A percentile compares a stretch with the other conserved stretches of the same genome.
phyloP scores from a whole-genome alignment of 2,113 vertebrate species.

The Aleadryas rufinucha region DNA sequence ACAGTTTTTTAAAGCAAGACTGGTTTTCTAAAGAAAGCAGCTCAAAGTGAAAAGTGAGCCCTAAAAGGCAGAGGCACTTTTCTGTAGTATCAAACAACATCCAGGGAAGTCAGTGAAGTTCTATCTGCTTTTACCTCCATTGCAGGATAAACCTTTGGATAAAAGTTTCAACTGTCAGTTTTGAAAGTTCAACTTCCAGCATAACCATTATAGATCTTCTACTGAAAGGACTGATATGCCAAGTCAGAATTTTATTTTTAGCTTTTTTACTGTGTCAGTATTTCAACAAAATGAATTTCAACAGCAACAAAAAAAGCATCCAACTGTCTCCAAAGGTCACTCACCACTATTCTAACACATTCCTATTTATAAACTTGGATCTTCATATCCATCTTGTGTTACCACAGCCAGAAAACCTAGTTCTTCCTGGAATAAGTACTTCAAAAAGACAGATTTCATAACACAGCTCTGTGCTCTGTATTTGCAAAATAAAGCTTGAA shows the following conservation, averaged over 20 bases:
- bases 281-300: conserved; percentile 23
- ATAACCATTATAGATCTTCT: not conserved
- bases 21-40: not conserved
- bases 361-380: conserved; percentile 55
- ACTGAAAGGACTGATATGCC: not conserved
- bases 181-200: not conserved
- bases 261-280: not conserved
- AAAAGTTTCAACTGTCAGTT: not conserved
- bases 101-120: not conserved
- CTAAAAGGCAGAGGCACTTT: not conserved
- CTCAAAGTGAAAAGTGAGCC: not conserved
- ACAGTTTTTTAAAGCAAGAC: not conserved
- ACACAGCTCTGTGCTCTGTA: not conserved
- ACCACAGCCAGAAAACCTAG: conserved; percentile 16
- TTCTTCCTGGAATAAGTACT: not conserved
- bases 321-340: conserved; percentile 55
- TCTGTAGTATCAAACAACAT: not conserved
- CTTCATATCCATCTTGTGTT: conserved; percentile 39
- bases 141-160: not conserved
- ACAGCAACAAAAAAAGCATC: conserved; percentile 12
- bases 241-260: not conserved
- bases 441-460: not conserved
- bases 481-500: not conserved
- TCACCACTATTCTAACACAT: conserved; percentile 41
- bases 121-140: not conserved